Conservation (phyloP, 2,797 vertebrate genomes). For the Phoxinus dragarum region DNA sequence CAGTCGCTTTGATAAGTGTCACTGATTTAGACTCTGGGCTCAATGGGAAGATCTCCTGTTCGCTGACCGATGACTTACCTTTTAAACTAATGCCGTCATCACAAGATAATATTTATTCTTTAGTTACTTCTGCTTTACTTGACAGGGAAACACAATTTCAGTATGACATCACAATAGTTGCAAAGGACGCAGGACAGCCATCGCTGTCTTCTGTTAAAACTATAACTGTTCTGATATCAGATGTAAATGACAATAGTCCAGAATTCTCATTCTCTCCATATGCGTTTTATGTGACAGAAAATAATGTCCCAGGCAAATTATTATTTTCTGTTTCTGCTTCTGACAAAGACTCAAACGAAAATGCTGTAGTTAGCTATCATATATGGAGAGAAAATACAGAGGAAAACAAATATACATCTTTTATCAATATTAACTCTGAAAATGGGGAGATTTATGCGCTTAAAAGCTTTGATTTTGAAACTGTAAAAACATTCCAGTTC, state of each 20-base stretch:
- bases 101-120: constrained; percentile 70
- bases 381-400: constrained; percentile 45
- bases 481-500: constrained; percentile 73
- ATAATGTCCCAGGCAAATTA: constrained; percentile 63
- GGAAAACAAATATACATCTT: constrained; percentile 55
- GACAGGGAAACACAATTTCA: constrained; percentile 72
- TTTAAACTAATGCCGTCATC: constrained; percentile 69
- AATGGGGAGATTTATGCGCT: constrained; percentile 77
- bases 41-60: constrained; percentile 68
- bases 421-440: constrained; percentile 68
- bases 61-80: constrained; percentile 55
- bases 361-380: constrained; percentile 62
- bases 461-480: constrained; percentile 79
- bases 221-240: constrained; percentile 68
- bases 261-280: constrained; percentile 65
- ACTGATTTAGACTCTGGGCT: constrained; percentile 71
- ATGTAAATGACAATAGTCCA: constrained; percentile 75
- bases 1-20: constrained; percentile 73
- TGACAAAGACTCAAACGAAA: constrained; percentile 68
- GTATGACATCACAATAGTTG: constrained; percentile 72
- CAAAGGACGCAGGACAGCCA: constrained; percentile 72
- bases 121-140: constrained; percentile 67
- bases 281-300: constrained; percentile 72
- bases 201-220: constrained; percentile 67
- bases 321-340: constrained; percentile 69